Evolutionary conservation across 2,797 vertebrate species (phyloP), one percentile per base, ranked within the genome.

Genomic region (Echiichthys vipera): DNA sequence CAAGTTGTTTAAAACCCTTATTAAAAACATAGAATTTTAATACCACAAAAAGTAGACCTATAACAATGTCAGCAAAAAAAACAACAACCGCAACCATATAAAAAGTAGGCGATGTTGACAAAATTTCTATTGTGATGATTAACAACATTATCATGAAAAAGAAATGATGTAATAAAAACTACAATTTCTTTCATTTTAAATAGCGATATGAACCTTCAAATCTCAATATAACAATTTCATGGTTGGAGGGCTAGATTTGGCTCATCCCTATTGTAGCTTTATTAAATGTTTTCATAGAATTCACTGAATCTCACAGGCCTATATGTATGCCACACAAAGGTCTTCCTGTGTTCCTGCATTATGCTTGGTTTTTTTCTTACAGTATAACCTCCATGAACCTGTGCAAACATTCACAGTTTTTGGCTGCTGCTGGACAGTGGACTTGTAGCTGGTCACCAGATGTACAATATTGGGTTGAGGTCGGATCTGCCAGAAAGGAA

Each of bases 391-490:
- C n/a, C 20, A 30, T n/a, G 7, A 8, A 77, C 12, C 9, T 3
- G 25, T 49, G 10, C 40, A 58, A 45, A 55, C 37, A n/a, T 57
- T 43, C 36, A 71, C 40, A 46, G 55, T 50, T 18, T 51, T 56
- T 45, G 30, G 55, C 39, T 55, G 56, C 49, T 70, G 24, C 15
- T 62, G 51, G 53, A 62, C n/a, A 61, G 22, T 55, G 45, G 24
- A 55, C 57, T 5, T 65, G 25, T 58, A 55, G 45, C 59, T 74
- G 72, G 34, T 65, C 22, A 32, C 54, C 57, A 72, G 59, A 80
- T 74, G 55, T 76, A 43, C 5, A 49, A 12, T 7, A 29, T 24
- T 47, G n/a, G 36, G 7, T 10, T 53, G 22, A 68, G 15, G 50
- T 66, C 18, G 67, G 39, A 73, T 34, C 73, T 61, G 66, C 32